These are phyloP conservation scores for Quadroppia sp. DNA, from an alignment of 2,888 invertebrate genomes.

Conservation along the genomic window DNA sequence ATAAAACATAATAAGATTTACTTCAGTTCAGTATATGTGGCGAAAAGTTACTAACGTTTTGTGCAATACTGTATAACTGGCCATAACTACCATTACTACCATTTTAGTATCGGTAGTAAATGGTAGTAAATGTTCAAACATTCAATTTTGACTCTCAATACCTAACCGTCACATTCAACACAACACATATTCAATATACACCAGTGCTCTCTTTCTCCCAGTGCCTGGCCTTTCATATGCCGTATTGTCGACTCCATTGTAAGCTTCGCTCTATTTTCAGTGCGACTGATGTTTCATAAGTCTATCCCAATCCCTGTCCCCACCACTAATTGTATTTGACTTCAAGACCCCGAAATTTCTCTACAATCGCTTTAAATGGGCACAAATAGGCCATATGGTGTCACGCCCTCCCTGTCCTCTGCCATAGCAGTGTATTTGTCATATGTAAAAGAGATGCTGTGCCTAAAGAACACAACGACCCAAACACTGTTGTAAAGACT, in stretches of 20 bases:
- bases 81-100: slow-evolving; percentile 34
- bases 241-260: slow-evolving; percentile 15
- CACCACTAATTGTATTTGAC: slow-evolving; percentile 33
- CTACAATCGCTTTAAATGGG: slow-evolving; percentile 15
- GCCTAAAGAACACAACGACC: background rate
- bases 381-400: slow-evolving; percentile 37
- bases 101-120: slow-evolving; percentile 34
- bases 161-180: slow-evolving; percentile 17
- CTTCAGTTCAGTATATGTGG: slow-evolving; percentile 15
- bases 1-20: slow-evolving; percentile 20
- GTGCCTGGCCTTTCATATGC: background rate
- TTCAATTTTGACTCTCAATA: slow-evolving; percentile 15
- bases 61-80: background rate
- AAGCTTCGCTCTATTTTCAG: slow-evolving; percentile 16
- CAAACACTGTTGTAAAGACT: background rate
- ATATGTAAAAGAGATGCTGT: background rate
- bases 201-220: slow-evolving; percentile 1
- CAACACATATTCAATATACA: too few relatives aligned
- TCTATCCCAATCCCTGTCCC: slow-evolving; percentile 5
- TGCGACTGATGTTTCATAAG: slow-evolving; percentile 25
- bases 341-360: slow-evolving; percentile 25
- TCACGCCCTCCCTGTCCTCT: slow-evolving; percentile 35
- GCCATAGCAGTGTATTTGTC: background rate
- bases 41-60: slow-evolving; percentile 25
- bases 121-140: slow-evolving; percentile 34